Base-by-base conservation (phyloP, 2,888 invertebrate species). In the Ganaspis brasiliensis region DNA sequence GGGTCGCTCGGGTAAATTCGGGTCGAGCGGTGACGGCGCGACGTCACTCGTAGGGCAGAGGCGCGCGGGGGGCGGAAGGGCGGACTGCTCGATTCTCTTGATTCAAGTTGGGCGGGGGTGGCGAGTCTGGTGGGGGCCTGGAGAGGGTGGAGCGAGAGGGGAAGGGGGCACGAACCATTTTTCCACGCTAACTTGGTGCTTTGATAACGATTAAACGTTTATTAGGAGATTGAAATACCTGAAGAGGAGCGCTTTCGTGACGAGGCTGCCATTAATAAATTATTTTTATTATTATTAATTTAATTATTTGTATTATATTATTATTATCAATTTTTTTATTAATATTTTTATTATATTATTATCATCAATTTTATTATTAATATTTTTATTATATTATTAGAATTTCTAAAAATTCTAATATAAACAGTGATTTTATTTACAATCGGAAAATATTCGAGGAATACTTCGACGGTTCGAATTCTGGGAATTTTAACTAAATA, bases 1-100 rank as follows among this genome's bases (percentile, higher is more conserved):
- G 91, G 87, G 74, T 40, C 37, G 37, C 5, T 77, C 86, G 89
- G 89, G 74, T 63, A 14, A 0, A 9, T 73, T 89, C 91, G 91
- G 83, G 75, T 79, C 82, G 80, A 79, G 84, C 85, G 82, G 84
- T 86, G 85, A 83, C 86, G 80, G 77, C 77, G 79, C 84, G 80
- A 79, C 86, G 84, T 86, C 84, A 84, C 81, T 82, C 77, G 81
- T 79, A 77, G 74, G 0, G 16, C n/a, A 10, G 56, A 80, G 75
- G 63, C 10, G 35, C 26, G 63, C 16, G 21, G 4, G 57, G 56
- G 71, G 49, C n/a, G 73, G 79, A 31, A 79, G 67, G 81, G 72
- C 16, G 40, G 14, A 49, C 35, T 49, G 57, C 37, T 61, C 40
- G 31, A 24, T 57, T n/a, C 57, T 26, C n/a, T 14, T 4, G 31